Evolutionary conservation across 2,797 vertebrate species (phyloP), one percentile per base, ranked within the genome.

Genomic region (Heteromormyrus szaboi): DNA sequence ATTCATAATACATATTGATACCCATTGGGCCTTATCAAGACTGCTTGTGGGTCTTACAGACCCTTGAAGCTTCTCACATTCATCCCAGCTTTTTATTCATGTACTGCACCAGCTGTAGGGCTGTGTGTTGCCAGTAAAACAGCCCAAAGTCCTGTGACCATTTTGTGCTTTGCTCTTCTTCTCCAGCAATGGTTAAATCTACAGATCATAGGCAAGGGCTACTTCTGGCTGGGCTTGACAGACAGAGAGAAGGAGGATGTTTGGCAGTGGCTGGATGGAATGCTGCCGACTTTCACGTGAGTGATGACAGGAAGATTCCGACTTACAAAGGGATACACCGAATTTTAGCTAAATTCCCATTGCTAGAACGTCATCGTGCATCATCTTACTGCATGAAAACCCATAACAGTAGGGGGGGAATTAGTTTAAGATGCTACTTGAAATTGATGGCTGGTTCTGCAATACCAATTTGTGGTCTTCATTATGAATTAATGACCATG

Each of bases 181-280:
- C 90, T 88, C 88, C 93, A 99, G 98, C 95, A 96, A 97, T 99
- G 97, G 97, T 93, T 99, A 89, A 96, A 95, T 93, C 96, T 94
- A 88, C 96, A 98, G 91, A 96, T 94, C 2, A 37, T 90, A 4
- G 96, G 95, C 59, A 97, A 95, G 92, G 97, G 97, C 12, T 98
- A 95, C 93, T 97, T 98, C 94, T 99, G 98, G 98, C 97, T 99
- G 85, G 98, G 98, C 85, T 95, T 99, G 90, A 98, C 98, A 0
- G 98, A 99, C 92, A 93, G 62, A 17, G 94, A 94, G 65, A 94
- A 95, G 54, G 97, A 99, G 94, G 95, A 95, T 19, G 94, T 95
- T 41, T 99, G 98, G 98, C 96, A 93, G 89, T 99, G 98, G 98
- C 90, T 98, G 88, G 98, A 99, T 59, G 97, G 97, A 91, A 97